Conservation (phyloP, 2,888 invertebrate species). For the Caradrina kadenii region DNA sequence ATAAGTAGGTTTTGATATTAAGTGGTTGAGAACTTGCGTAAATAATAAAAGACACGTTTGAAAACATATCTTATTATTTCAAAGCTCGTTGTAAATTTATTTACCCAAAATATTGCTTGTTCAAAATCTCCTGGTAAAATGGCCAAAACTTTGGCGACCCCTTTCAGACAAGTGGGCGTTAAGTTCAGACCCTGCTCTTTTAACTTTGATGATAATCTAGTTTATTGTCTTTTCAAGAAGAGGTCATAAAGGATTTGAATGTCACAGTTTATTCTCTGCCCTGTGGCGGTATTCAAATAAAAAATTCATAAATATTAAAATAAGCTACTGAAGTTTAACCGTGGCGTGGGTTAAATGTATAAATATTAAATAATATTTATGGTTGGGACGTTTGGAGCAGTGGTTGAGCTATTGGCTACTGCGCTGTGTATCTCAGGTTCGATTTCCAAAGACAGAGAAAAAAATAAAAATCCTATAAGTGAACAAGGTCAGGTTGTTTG, state of each 20-base stretch:
- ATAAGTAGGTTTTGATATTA: too few species aligned
- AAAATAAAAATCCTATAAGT: too few species aligned
- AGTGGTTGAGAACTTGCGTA: not conserved
- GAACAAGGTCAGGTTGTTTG: too few species aligned
- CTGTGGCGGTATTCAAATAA: slow-evolving; percentile 16
- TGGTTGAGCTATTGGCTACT: too few species aligned
- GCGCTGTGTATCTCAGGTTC: too few species aligned
- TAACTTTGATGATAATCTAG: slow-evolving; percentile 12
- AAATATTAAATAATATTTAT: not conserved
- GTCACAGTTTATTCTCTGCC: not conserved
- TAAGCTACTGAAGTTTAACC: not conserved
- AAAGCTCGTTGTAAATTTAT: not conserved
- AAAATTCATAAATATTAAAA: not conserved
- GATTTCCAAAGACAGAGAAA: too few species aligned
- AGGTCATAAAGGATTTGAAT: not conserved
- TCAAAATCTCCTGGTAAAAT: not conserved
- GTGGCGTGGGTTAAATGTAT: not conserved
- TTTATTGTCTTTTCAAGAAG: slow-evolving; percentile 17
- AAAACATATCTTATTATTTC: too few species aligned
- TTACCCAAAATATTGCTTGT: not conserved
- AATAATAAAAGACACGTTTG: too few species aligned
- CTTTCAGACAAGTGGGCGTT: not conserved
- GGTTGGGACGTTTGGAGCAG: too few species aligned
- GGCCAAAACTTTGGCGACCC: not conserved
- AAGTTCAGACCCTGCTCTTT: not conserved